Percentiles rank a stretch among this genome's conserved stretches.
phyloP scores from a whole-genome alignment of 2,888 invertebrate genomes.

The Troides helena region DNA sequence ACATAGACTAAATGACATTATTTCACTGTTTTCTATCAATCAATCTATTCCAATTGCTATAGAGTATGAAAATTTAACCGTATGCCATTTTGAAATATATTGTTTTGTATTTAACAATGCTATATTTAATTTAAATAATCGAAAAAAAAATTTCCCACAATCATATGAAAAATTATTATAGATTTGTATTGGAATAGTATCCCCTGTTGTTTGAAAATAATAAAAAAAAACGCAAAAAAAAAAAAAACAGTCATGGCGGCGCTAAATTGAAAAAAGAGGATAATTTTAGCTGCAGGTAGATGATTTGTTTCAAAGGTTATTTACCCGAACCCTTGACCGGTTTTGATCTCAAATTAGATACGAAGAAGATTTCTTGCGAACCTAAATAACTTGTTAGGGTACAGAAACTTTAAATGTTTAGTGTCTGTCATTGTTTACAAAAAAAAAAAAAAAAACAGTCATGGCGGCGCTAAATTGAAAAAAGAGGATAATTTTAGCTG shows the following conservation, averaged over 20 bases:
- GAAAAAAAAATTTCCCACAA: no score
- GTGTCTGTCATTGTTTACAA: slow-evolving; percentile 12
- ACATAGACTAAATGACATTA: no score
- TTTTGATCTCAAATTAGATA: slow-evolving; percentile 11
- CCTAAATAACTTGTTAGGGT: slow-evolving; percentile 18
- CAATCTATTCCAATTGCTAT: no score
- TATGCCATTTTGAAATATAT: no score
- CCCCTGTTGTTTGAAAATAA: neutral
- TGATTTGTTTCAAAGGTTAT: slow-evolving; percentile 22
- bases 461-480: slow-evolving; percentile 20
- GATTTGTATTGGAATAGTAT: no score
- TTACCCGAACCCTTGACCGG: slow-evolving; percentile 25
- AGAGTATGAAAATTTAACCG: no score
- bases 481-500: slow-evolving; percentile 14
- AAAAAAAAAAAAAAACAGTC: neutral
- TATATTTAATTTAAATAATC: no score
- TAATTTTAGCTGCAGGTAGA: slow-evolving; percentile 26
- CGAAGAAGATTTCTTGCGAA: slow-evolving; percentile 2
- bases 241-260: neutral
- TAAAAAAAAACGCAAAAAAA: neutral
- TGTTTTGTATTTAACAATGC: no score
- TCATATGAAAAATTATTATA: no score
- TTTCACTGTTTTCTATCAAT: no score
- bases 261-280: slow-evolving; percentile 18
- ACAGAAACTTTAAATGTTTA: slow-evolving; percentile 10